A percentile compares a stretch with the other conserved stretches of the same genome.
Evolutionary conservation across 1,140 invertebrate genomes (phyloP).

Genomic region (Gryllus bimaculatus): DNA sequence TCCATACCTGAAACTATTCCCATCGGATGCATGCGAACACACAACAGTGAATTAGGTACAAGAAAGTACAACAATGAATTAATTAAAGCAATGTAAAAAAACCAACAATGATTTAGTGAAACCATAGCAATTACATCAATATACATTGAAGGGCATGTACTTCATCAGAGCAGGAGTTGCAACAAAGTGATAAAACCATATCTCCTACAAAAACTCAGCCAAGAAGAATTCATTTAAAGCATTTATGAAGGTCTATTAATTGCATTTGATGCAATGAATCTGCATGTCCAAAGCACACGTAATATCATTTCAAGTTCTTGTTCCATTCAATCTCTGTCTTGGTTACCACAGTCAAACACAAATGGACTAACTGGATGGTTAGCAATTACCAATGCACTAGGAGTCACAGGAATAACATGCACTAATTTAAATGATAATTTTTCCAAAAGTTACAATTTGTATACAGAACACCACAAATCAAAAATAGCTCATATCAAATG

Average conservation of each 20-base stretch:
- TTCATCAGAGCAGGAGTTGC: too few species aligned
- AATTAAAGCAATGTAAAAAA: too few species aligned
- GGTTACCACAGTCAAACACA: not conserved
- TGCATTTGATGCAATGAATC: not conserved
- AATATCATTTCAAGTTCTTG: not conserved
- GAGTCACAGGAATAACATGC: not conserved
- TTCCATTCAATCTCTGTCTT: not conserved
- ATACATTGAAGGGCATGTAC: too few species aligned
- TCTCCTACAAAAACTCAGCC: too few species aligned
- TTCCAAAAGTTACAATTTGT: not conserved
- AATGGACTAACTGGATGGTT: not conserved
- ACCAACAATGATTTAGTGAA: too few species aligned
- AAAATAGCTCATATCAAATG: not conserved
- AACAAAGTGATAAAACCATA: too few species aligned
- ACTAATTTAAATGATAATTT: not conserved
- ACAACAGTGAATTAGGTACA: too few species aligned
- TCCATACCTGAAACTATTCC: too few species aligned
- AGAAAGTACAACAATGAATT: too few species aligned
- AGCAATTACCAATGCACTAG: not conserved
- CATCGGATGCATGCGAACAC: too few species aligned
- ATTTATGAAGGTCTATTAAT: not conserved
- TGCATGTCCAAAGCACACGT: not conserved
- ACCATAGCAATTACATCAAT: too few species aligned
- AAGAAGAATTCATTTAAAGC: not conserved
- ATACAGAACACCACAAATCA: not conserved